Evolutionary conservation across 2,113 vertebrate species (phyloP).

Genomic region (Sebastes schlegelii): DNA sequence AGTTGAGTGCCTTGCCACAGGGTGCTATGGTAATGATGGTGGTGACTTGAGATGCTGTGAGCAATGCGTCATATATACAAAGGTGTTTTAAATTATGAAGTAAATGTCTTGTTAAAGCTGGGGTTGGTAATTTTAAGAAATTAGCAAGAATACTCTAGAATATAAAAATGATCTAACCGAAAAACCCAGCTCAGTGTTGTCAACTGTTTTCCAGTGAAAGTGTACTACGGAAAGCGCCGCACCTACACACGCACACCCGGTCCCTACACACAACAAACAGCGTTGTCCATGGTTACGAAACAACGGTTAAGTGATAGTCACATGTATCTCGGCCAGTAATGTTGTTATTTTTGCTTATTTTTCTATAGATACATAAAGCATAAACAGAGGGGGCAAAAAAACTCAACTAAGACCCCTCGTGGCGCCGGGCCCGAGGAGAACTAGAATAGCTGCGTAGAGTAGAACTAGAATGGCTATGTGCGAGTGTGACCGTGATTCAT

Average conservation of each 20-base stretch:
- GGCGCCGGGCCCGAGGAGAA: too few species aligned
- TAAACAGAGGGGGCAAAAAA: too few species aligned
- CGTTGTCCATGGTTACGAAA: neutral
- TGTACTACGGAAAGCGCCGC: too few species aligned
- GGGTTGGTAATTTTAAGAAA: too few species aligned
- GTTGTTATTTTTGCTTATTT: neutral
- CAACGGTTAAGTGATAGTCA: neutral
- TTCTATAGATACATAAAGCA: too few species aligned
- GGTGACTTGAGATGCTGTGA: conserved; percentile 12
- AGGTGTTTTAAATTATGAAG: neutral
- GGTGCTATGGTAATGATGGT: conserved; percentile 15
- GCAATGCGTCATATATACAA: neutral
- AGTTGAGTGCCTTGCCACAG: conserved; percentile 7
- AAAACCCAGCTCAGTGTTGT: too few species aligned
- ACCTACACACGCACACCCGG: too few species aligned
- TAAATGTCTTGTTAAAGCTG: neutral
- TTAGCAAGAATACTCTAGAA: too few species aligned
- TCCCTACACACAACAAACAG: neutral
- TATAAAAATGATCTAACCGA: too few species aligned
- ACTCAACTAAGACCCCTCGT: too few species aligned
- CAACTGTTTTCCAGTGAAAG: too few species aligned
- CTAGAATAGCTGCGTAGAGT: neutral
- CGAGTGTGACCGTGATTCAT: neutral
- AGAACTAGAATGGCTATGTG: neutral
- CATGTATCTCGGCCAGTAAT: neutral